Conservation (phyloP, 1,140 invertebrate species). For the Psix sp. region DNA sequence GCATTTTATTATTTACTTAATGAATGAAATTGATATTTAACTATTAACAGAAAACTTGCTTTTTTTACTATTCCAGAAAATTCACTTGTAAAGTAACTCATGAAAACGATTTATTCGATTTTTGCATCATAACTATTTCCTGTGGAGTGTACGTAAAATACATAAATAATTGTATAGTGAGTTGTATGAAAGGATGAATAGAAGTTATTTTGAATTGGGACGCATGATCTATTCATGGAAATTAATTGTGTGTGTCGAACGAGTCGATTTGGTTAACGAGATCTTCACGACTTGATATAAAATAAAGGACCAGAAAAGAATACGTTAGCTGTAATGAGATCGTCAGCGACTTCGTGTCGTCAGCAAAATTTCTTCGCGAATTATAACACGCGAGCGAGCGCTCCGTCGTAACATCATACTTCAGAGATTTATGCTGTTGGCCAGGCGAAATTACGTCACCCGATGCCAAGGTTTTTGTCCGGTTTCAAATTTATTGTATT, state of each 20-base stretch:
- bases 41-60: no score
- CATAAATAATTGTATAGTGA: no score
- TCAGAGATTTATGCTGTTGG: constrained; percentile 8
- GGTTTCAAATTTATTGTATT: constrained; percentile 14
- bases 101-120: no score
- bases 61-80: no score
- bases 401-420: constrained; percentile 3
- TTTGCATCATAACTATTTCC: no score
- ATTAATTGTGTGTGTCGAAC: constrained; percentile 30
- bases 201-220: no score
- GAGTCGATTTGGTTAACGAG: constrained; percentile 24
- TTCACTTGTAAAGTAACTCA: no score
- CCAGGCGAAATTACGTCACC: constrained; percentile 6
- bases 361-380: constrained; percentile 13
- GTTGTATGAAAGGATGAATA: no score
- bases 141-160: no score
- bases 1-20: no score
- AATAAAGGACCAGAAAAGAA: constrained; percentile 1
- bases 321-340: constrained; percentile 8
- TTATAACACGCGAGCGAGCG: not conserved
- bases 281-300: constrained; percentile 15
- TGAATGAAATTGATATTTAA: no score
- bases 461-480: constrained; percentile 14
- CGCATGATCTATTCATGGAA: no score
- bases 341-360: constrained; percentile 5